Percentiles rank a stretch among this genome's conserved stretches.
Evolutionary conservation across 2,113 vertebrate genomes (phyloP).

Genomic region (Oenanthe oenanthe): DNA sequence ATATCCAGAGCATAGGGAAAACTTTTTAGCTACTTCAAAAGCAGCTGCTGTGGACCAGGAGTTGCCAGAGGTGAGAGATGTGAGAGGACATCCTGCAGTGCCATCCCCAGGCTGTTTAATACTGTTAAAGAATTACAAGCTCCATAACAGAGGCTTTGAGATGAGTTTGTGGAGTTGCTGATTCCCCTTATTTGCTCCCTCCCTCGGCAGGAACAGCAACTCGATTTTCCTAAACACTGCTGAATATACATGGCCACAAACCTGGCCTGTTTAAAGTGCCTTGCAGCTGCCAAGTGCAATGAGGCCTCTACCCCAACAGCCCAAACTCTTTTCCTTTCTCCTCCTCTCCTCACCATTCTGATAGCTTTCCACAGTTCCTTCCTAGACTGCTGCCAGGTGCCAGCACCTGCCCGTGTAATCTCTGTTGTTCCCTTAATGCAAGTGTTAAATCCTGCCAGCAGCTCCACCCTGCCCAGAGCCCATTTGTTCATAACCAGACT

Average conservation of each 20-base stretch:
- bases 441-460: neutral
- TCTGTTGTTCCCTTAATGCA: neutral
- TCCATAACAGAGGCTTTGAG: neutral
- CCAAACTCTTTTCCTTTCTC: neutral
- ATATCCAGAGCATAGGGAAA: neutral
- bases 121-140: neutral
- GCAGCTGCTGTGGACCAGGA: neutral
- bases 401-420: neutral
- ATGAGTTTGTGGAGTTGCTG: neutral
- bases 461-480: neutral
- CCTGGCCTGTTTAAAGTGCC: neutral
- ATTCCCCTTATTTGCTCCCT: neutral
- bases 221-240: constrained; percentile 31
- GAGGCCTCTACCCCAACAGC: neutral
- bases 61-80: neutral
- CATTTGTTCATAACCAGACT: neutral
- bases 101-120: neutral
- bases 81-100: neutral
- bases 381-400: constrained; percentile 11
- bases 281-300: neutral
- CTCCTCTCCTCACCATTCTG: neutral
- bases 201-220: neutral
- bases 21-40: neutral
- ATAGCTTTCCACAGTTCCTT: constrained; percentile 2
- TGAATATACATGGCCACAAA: neutral